phyloP scores from a whole-genome alignment of 1,140 invertebrate species.

The Bombus consobrinus region DNA sequence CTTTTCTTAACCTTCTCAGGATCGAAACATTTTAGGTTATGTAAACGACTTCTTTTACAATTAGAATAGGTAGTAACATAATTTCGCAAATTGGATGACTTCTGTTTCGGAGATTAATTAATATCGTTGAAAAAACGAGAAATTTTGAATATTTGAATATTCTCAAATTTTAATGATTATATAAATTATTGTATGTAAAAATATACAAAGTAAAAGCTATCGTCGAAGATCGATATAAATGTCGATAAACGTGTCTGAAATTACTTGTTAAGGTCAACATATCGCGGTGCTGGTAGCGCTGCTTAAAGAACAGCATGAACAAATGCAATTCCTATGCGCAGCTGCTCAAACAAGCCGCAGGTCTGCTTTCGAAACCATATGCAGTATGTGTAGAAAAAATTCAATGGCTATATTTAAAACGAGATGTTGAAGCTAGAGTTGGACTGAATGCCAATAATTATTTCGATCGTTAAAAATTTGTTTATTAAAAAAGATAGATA shows the following conservation, averaged over 20 bases:
- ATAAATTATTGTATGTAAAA: background rate
- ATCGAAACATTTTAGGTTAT: background rate
- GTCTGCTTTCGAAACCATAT: background rate
- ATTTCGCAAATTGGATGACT: no score
- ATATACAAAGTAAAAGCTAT: background rate
- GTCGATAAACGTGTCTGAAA: background rate
- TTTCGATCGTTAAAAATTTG: background rate
- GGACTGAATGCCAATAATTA: background rate
- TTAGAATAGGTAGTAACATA: background rate
- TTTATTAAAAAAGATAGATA: background rate
- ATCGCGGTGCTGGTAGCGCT: background rate
- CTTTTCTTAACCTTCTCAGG: background rate
- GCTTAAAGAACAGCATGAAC: constrained; percentile 44
- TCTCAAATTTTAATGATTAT: background rate
- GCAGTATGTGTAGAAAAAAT: constrained; percentile 4
- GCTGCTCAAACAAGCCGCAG: constrained; percentile 60
- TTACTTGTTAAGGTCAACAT: background rate
- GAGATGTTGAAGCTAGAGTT: background rate
- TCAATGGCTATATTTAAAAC: constrained; percentile 9
- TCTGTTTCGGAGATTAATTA: no score
- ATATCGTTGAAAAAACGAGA: background rate
- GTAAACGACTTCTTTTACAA: background rate
- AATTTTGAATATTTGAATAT: background rate
- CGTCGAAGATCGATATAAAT: background rate
- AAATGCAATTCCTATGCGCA: constrained; percentile 46